Conservation (phyloP, 30 jellyfish, hydroid and myxozoan genomes). For the Aurelia sp. region DNA sequence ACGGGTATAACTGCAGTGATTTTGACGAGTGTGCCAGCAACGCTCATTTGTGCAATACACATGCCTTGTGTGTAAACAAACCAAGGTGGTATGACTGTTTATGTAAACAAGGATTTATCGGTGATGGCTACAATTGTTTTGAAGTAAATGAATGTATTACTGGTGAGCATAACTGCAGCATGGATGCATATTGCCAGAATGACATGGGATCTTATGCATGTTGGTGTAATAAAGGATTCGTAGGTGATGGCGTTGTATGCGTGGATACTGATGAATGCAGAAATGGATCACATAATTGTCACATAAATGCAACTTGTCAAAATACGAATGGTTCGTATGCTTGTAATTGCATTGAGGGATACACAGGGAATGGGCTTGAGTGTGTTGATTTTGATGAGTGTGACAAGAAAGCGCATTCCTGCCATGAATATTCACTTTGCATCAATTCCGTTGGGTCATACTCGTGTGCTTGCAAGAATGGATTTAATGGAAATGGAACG, state of each 20-base stretch:
- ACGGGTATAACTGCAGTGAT: constrained; percentile 66
- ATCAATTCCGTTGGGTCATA: constrained; percentile 51
- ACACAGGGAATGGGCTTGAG: constrained; percentile 42
- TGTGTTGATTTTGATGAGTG: constrained; percentile 63
- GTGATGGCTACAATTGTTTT: constrained; percentile 73
- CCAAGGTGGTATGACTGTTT: constrained; percentile 25
- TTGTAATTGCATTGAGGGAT: constrained; percentile 49
- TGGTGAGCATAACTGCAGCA: no score
- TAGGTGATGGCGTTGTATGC: constrained; percentile 50
- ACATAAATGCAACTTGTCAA: constrained; percentile 18
- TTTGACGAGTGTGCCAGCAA: no score
- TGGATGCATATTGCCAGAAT: no score
- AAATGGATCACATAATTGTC: constrained; percentile 13
- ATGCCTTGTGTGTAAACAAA: constrained; percentile 46
- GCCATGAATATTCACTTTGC: constrained; percentile 56
- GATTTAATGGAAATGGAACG: constrained; percentile 71
- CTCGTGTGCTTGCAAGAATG: constrained; percentile 48
- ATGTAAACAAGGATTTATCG: constrained; percentile 63
- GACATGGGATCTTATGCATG: no score
- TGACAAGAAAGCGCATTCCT: constrained; percentile 1
- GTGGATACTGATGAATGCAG: constrained; percentile 53
- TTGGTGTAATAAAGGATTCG: constrained; percentile 19
- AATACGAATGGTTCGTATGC: neutral
- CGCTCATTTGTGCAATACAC: constrained; percentile 16
- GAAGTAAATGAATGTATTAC: constrained; percentile 54